Conservation (phyloP, 2,888 invertebrate species). For the Eilema caniola region DNA sequence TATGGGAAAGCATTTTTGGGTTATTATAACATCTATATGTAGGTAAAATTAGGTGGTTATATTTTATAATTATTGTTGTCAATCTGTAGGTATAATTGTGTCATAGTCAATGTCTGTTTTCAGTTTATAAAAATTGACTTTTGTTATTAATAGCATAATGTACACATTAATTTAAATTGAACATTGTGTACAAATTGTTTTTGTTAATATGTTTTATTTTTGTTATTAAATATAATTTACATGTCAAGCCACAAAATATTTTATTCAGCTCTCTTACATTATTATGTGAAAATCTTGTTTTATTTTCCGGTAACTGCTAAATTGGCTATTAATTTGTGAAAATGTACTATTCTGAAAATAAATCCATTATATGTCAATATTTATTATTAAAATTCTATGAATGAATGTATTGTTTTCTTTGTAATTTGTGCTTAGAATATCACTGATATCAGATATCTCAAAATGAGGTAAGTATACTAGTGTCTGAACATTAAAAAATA, state of each 20-base stretch:
- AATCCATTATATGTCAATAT: slow-evolving; percentile 39
- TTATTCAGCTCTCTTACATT: slow-evolving; percentile 31
- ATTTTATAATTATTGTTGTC: slow-evolving; percentile 24
- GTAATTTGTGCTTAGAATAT: background rate
- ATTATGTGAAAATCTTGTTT: background rate
- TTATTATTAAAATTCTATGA: slow-evolving; percentile 33
- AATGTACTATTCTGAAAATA: slow-evolving; percentile 30
- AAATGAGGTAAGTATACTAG: background rate
- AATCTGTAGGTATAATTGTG: slow-evolving; percentile 23
- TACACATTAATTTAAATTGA: slow-evolving; percentile 36
- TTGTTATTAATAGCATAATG: slow-evolving; percentile 28
- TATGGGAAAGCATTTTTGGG: slow-evolving; percentile 13
- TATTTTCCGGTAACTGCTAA: background rate
- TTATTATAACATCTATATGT: background rate
- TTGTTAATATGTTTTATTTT: slow-evolving; percentile 51
- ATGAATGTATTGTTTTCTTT: slow-evolving; percentile 16
- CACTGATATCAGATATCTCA: background rate
- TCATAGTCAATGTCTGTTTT: slow-evolving; percentile 28
- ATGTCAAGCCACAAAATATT: slow-evolving; percentile 19
- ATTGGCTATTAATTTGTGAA: background rate
- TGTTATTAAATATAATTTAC: slow-evolving; percentile 42
- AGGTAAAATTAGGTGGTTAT: background rate
- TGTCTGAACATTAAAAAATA: too few relatives aligned
- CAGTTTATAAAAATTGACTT: slow-evolving; percentile 29
- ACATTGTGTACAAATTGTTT: slow-evolving; percentile 49